Evolutionary conservation across 2,797 vertebrate genomes (phyloP).

Genomic region (Simalia tracyae): DNA sequence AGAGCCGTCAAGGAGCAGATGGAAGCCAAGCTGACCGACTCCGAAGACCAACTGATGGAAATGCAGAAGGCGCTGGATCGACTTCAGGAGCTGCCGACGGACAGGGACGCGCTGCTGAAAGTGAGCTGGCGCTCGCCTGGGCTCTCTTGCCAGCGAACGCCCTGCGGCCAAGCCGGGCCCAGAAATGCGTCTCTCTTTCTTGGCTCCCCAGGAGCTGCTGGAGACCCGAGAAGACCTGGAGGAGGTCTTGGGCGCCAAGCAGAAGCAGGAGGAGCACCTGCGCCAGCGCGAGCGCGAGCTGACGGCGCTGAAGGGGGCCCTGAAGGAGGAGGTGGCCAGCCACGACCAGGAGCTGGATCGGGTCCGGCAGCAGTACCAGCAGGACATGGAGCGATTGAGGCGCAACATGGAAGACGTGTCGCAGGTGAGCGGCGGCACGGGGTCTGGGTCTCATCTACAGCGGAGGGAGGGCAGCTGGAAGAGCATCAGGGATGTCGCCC

Average conservation of each 20-base stretch:
- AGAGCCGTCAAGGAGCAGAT: slow-evolving; percentile 81
- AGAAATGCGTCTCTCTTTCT: fast-evolving
- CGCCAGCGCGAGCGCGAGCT: slow-evolving; percentile 90
- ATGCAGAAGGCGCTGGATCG: slow-evolving; percentile 82
- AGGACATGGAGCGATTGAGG: slow-evolving; percentile 87
- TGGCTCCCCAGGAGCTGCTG: slow-evolving; percentile 80
- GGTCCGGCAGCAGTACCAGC: slow-evolving; percentile 85
- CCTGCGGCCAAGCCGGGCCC: background rate
- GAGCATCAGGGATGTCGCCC: no score
- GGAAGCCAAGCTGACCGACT: slow-evolving; percentile 73
- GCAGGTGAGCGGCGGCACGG: slow-evolving; percentile 73
- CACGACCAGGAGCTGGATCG: slow-evolving; percentile 95
- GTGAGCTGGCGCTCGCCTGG: slow-evolving; percentile 64
- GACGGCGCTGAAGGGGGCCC: slow-evolving; percentile 91
- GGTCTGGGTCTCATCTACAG: fast-evolving
- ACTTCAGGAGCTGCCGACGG: slow-evolving; percentile 57
- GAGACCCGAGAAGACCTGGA: slow-evolving; percentile 80
- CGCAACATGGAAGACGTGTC: slow-evolving; percentile 87
- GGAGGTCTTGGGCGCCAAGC: slow-evolving; percentile 75
- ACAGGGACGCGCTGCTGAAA: slow-evolving; percentile 72
- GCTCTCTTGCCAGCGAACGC: background rate
- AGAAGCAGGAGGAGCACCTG: slow-evolving; percentile 84
- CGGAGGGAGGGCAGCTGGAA: background rate
- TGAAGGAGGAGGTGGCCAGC: slow-evolving; percentile 94
- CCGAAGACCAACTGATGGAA: slow-evolving; percentile 83